These are phyloP conservation scores for Gracilinanus agilis DNA, from an alignment of 2,113 vertebrate genomes.

Conservation along the genomic window DNA sequence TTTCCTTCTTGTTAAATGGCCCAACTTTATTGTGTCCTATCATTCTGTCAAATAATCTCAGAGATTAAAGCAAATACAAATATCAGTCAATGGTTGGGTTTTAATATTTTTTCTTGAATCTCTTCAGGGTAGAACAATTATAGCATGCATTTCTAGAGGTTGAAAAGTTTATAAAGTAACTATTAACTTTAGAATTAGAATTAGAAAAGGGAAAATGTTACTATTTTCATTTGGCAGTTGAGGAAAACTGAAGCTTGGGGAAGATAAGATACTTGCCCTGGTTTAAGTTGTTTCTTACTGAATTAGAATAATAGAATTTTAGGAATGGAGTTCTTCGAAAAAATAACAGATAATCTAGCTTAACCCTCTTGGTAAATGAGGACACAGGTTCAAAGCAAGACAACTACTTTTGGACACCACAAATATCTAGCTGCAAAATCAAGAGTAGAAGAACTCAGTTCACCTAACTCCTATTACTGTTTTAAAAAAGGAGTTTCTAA, in stretches of 20 bases:
- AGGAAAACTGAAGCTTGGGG: not conserved
- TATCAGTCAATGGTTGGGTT: too few relatives aligned
- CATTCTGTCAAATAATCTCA: too few relatives aligned
- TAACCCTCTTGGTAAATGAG: not conserved
- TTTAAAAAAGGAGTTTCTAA: not conserved
- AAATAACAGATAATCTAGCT: not conserved
- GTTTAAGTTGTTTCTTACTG: not conserved
- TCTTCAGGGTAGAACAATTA: too few relatives aligned
- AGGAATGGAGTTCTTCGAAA: not conserved
- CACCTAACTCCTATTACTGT: not conserved
- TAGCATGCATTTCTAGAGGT: not conserved
- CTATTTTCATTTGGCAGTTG: not conserved
- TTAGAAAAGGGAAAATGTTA: not conserved
- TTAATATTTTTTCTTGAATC: too few relatives aligned
- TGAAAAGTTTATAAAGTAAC: not conserved
- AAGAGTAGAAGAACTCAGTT: not conserved
- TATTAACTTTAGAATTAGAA: not conserved
- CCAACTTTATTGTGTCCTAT: too few relatives aligned
- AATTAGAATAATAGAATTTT: not conserved
- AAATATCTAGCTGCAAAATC: not conserved
- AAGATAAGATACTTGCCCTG: accelerated
- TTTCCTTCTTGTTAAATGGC: too few relatives aligned
- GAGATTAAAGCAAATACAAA: too few relatives aligned
- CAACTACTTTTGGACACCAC: not conserved
- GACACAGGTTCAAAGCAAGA: not conserved